A percentile compares a stretch with the other conserved stretches of the same genome.
Conservation (phyloP, 2,797 vertebrate species). For the Adelosebastes latens region DNA sequence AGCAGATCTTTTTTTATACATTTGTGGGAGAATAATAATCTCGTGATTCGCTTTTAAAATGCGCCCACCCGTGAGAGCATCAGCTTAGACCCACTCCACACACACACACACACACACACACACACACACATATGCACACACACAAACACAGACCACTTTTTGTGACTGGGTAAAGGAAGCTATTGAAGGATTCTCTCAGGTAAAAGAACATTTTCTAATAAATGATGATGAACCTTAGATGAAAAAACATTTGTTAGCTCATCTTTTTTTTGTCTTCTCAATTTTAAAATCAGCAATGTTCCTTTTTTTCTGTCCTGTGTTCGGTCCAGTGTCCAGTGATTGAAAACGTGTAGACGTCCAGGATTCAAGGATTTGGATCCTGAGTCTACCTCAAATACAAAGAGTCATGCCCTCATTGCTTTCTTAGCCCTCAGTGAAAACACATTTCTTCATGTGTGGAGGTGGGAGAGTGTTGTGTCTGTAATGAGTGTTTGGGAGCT, state of each 20-base stretch:
- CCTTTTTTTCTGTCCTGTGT: slow-evolving; percentile 22
- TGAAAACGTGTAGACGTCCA: slow-evolving; percentile 4
- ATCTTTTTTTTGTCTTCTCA: slow-evolving; percentile 74
- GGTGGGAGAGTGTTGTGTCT: slow-evolving; percentile 12
- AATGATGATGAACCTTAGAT: slow-evolving; percentile 84
- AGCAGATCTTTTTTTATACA: slow-evolving; percentile 33
- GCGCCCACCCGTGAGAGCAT: slow-evolving; percentile 70
- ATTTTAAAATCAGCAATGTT: slow-evolving; percentile 50
- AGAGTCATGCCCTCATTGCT: slow-evolving; percentile 25
- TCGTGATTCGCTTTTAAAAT: slow-evolving; percentile 39
- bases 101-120: background rate
- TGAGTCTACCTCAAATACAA: background rate
- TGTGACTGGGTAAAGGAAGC: slow-evolving; percentile 81
- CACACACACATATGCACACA: slow-evolving; percentile 36
- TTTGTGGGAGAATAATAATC: slow-evolving; percentile 33
- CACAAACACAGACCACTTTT: slow-evolving; percentile 69
- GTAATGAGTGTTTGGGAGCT: background rate
- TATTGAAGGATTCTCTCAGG: slow-evolving; percentile 89
- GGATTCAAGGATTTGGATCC: slow-evolving; percentile 21
- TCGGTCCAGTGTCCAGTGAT: background rate
- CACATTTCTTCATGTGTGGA: background rate
- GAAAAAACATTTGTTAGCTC: slow-evolving; percentile 78
- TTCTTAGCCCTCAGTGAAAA: slow-evolving; percentile 29
- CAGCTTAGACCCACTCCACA: slow-evolving; percentile 21
- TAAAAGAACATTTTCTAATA: slow-evolving; percentile 86